Percentiles rank a stretch among this genome's conserved stretches.
These are phyloP conservation scores for Peribatodes rhomboidaria DNA, from an alignment of 2,888 invertebrate species.

Conservation along the genomic window DNA sequence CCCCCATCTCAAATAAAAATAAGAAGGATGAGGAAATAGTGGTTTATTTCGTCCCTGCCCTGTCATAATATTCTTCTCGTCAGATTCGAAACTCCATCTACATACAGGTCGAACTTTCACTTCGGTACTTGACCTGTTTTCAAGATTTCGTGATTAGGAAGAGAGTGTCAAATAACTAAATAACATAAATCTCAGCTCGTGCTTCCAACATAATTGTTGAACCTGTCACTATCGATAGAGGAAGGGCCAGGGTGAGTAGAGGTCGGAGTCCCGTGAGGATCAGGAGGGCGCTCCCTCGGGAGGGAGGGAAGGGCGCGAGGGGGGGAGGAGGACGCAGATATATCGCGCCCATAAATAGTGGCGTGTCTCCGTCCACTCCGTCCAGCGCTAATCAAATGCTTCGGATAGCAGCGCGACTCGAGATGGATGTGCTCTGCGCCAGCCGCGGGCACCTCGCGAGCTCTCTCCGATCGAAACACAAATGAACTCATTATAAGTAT, in stretches of 20 bases:
- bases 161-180: too few relatives aligned
- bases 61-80: too few relatives aligned
- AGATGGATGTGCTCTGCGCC: background rate
- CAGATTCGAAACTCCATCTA: too few relatives aligned
- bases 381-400: conserved; percentile 29
- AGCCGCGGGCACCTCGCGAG: too few relatives aligned
- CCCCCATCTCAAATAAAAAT: too few relatives aligned
- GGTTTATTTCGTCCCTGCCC: too few relatives aligned
- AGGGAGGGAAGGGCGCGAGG: background rate
- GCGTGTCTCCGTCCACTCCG: conserved; percentile 19
- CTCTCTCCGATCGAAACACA: too few relatives aligned
- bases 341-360: conserved; percentile 38
- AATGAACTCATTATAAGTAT: too few relatives aligned
- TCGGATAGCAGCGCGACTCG: background rate
- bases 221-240: background rate
- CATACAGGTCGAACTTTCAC: too few relatives aligned
- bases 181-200: background rate
- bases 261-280: background rate
- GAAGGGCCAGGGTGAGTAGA: background rate
- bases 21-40: too few relatives aligned
- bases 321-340: conserved; percentile 26
- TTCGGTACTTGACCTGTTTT: too few relatives aligned
- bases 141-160: too few relatives aligned
- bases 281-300: background rate
- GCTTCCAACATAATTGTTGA: background rate